phyloP scores from a whole-genome alignment of 2,113 vertebrate species.

The Nannospalax galili region DNA sequence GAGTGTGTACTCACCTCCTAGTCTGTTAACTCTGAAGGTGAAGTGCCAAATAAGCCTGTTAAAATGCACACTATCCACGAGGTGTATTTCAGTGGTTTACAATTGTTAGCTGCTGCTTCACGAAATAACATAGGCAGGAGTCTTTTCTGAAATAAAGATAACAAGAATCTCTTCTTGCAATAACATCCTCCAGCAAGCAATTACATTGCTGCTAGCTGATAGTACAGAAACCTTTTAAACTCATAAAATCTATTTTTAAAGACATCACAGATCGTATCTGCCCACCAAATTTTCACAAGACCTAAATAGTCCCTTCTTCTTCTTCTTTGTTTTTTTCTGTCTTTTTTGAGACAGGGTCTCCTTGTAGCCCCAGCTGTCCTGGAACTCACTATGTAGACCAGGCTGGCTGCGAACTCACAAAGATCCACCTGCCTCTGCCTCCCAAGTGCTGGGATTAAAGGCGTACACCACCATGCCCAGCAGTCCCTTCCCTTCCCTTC shows the following conservation, averaged over 20 bases:
- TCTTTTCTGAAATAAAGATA: conserved; percentile 28
- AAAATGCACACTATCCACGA: conserved; percentile 52
- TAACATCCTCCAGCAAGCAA: conserved; percentile 24
- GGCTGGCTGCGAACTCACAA: too few species aligned
- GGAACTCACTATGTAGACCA: too few species aligned
- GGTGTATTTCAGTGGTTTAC: not conserved
- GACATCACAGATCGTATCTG: conserved; percentile 23
- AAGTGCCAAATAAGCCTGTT: conserved; percentile 70
- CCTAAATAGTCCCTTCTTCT: not conserved
- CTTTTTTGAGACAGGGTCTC: too few species aligned
- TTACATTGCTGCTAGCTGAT: conserved; percentile 30
- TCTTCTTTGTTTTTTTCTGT: too few species aligned
- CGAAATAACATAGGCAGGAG: not conserved
- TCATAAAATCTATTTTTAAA: conserved; percentile 43
- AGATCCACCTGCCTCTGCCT: too few species aligned
- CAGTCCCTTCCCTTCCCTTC: not conserved
- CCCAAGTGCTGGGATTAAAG: too few species aligned
- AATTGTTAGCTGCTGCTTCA: not conserved
- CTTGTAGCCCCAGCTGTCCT: too few species aligned
- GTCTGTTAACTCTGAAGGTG: not conserved
- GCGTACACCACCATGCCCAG: too few species aligned
- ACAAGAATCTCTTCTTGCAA: conserved; percentile 51
- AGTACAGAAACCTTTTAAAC: conserved; percentile 15
- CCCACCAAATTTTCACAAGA: conserved; percentile 22
- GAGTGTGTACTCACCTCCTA: conserved; percentile 6